phyloP scores from a whole-genome alignment of 2,113 vertebrate species.

The Cyphomyrus plagiostoma region DNA sequence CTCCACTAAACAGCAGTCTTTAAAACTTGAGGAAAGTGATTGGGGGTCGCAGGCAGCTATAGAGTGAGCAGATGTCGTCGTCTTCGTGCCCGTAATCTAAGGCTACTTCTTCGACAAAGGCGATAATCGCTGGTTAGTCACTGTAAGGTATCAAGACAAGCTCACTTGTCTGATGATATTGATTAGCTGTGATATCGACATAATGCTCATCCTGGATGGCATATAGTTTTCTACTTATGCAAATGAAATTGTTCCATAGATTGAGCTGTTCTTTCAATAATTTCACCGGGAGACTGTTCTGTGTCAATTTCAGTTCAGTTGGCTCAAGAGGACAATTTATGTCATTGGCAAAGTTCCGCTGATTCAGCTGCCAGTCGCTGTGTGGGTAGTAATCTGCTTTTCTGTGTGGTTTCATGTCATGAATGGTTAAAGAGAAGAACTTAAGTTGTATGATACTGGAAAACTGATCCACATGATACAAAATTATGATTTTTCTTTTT shows the following conservation, averaged over 20 bases:
- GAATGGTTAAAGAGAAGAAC: neutral
- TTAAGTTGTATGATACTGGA: neutral
- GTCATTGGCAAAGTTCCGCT: neutral
- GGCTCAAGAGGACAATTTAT: neutral
- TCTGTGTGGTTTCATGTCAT: neutral
- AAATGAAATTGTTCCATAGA: neutral
- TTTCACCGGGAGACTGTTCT: neutral
- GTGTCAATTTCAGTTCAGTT: neutral
- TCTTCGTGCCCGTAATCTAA: neutral
- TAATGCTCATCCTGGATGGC: neutral
- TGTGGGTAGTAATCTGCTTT: neutral
- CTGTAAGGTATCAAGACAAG: neutral
- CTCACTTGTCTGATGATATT: neutral
- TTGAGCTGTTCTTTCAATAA: neutral
- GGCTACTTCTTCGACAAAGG: neutral
- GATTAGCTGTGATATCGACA: neutral
- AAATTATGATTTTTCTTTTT: neutral
- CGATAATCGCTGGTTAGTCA: neutral
- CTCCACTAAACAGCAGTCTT: neutral
- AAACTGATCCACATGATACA: neutral
- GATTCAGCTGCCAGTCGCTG: neutral
- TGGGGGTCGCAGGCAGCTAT: neutral
- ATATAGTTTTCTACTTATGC: neutral
- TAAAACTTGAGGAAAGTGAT: neutral
- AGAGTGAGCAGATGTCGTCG: neutral